Conservation (phyloP, 2,888 invertebrate genomes). For the Antheraea assamensis region DNA sequence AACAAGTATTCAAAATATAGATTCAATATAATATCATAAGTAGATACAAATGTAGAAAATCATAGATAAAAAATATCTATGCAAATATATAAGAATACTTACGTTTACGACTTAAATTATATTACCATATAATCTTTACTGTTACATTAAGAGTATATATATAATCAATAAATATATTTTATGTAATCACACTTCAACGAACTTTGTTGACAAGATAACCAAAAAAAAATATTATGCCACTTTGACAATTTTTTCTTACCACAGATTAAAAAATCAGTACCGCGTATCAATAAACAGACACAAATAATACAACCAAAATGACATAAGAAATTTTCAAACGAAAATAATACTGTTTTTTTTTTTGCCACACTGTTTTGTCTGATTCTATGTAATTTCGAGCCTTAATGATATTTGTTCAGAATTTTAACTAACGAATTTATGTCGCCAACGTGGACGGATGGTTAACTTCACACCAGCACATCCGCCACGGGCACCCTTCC, state of each 20-base stretch:
- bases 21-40: slow-evolving; percentile 13
- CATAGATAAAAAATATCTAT: slow-evolving; percentile 7
- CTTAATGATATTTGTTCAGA: not conserved
- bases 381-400: not conserved
- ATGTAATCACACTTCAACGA: not conserved
- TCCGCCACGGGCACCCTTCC: too few species aligned
- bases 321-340: slow-evolving; percentile 6
- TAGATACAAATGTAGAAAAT: slow-evolving; percentile 17
- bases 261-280: not conserved
- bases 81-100: not conserved
- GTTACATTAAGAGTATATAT: not conserved
- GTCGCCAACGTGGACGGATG: too few species aligned
- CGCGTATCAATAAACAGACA: not conserved
- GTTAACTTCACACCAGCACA: too few species aligned
- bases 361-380: not conserved
- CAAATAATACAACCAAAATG: slow-evolving; percentile 13
- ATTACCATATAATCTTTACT: not conserved
- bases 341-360: slow-evolving; percentile 17
- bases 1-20: not conserved
- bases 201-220: not conserved
- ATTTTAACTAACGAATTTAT: not conserved
- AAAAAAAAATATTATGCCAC: not conserved
- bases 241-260: not conserved
- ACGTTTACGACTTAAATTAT: not conserved
- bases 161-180: not conserved